Evolutionary conservation across 2,797 vertebrate species (phyloP).

Genomic region (Xyrichtys novacula): DNA sequence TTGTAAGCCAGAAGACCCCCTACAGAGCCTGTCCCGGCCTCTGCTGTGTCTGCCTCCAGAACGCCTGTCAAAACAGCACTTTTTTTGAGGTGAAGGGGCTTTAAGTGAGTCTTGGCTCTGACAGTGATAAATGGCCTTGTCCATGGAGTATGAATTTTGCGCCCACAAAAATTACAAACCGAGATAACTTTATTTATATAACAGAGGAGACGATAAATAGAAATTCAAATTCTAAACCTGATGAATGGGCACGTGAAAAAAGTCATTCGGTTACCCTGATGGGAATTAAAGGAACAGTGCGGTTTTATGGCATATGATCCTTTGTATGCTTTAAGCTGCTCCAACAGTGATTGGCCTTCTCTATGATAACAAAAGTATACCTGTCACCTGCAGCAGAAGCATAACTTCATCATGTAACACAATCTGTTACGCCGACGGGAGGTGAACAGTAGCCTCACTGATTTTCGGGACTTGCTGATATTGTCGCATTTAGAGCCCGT

Average conservation of each 20-base stretch:
- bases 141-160: slow-evolving; percentile 87
- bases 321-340: slow-evolving; percentile 66
- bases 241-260: slow-evolving; percentile 56
- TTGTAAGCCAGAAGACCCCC: slow-evolving; percentile 78
- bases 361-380: slow-evolving; percentile 64
- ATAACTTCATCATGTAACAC: slow-evolving; percentile 45
- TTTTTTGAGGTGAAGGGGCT: slow-evolving; percentile 82
- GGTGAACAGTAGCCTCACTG: slow-evolving; percentile 75
- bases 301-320: slow-evolving; percentile 62
- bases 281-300: slow-evolving; percentile 64
- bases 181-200: slow-evolving; percentile 84
- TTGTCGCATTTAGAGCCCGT: slow-evolving; percentile 66
- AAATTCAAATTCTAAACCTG: slow-evolving; percentile 60
- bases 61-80: slow-evolving; percentile 92
- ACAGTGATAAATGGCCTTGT: slow-evolving; percentile 94
- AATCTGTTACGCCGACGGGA: slow-evolving; percentile 35
- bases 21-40: slow-evolving; percentile 74
- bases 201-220: slow-evolving; percentile 58
- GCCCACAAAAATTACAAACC: slow-evolving; percentile 56
- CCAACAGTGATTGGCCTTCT: slow-evolving; percentile 57
- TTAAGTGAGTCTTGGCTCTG: slow-evolving; percentile 82
- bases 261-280: slow-evolving; percentile 31
- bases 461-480: slow-evolving; percentile 65
- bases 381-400: slow-evolving; percentile 56
- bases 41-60: slow-evolving; percentile 86